Evolutionary conservation across 2,797 vertebrate species (phyloP).

Genomic region (Threskiornis aethiopicus): DNA sequence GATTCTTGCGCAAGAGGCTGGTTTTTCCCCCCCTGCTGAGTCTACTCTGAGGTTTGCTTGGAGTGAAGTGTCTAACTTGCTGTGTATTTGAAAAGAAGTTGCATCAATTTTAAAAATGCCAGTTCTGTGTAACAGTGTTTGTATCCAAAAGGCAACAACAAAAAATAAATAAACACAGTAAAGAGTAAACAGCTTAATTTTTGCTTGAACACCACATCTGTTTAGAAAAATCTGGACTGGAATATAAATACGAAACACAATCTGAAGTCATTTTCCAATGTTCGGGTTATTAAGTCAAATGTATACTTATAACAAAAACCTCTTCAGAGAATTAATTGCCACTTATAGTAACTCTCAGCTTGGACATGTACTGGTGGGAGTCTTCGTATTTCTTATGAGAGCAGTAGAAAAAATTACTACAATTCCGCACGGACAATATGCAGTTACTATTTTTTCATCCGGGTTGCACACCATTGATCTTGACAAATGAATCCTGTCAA

Average conservation of each 20-base stretch:
- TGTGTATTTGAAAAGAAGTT: background rate
- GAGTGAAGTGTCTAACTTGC: background rate
- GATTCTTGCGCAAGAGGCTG: background rate
- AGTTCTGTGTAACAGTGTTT: background rate
- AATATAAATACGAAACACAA: background rate
- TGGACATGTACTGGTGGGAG: background rate
- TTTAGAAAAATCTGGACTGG: background rate
- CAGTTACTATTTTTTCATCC: background rate
- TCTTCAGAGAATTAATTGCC: background rate
- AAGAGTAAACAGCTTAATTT: background rate
- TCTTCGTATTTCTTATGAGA: background rate
- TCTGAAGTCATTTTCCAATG: background rate
- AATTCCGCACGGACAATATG: background rate
- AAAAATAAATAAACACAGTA: background rate
- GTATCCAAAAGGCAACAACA: background rate
- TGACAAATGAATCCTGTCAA: constrained; percentile 42
- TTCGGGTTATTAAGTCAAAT: background rate
- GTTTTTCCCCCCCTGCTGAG: background rate
- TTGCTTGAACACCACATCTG: background rate
- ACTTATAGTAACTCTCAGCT: background rate
- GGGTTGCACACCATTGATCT: background rate
- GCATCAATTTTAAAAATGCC: background rate
- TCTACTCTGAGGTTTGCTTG: background rate
- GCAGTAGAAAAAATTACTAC: background rate
- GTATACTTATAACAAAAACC: background rate